Evolutionary conservation across 2,888 invertebrate genomes (phyloP).

Genomic region (Drosophila recens): DNA sequence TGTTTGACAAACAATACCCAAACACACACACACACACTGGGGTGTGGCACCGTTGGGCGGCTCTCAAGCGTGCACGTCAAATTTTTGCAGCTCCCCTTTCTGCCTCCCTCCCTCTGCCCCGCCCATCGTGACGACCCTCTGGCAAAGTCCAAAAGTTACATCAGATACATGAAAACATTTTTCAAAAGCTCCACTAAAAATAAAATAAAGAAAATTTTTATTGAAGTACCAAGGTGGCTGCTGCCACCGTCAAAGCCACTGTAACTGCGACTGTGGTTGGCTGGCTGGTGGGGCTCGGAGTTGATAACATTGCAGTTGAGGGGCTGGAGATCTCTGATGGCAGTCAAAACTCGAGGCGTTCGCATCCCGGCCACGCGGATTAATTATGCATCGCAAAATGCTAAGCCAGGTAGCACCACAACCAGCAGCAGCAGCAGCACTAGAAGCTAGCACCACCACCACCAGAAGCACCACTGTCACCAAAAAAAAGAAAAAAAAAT

Average conservation of each 20-base stretch:
- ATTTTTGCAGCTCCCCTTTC: constrained; percentile 61
- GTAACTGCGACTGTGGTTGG: constrained; percentile 2
- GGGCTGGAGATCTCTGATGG: background rate
- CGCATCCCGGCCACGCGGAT: constrained; percentile 64
- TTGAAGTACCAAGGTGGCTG: constrained; percentile 74
- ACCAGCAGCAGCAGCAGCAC: constrained; percentile 17
- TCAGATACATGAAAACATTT: constrained; percentile 79
- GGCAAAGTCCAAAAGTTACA: constrained; percentile 67
- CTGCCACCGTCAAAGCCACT: background rate
- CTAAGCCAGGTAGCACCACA: constrained; percentile 75
- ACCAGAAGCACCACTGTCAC: constrained; percentile 20
- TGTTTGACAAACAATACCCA: constrained; percentile 73
- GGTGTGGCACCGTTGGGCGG: constrained; percentile 36
- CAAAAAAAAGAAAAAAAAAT: constrained; percentile 14
- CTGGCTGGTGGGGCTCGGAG: background rate
- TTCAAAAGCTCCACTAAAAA: constrained; percentile 80
- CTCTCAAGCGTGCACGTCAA: constrained; percentile 79
- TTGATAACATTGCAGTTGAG: background rate
- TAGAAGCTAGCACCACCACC: constrained; percentile 29
- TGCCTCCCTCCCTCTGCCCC: constrained; percentile 19
- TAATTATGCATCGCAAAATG: constrained; percentile 80
- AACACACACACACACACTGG: constrained; percentile 25
- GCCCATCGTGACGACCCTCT: constrained; percentile 6
- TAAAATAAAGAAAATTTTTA: constrained; percentile 78
- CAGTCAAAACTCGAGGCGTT: constrained; percentile 41